These are phyloP conservation scores for Eupithecia pulchellata DNA, from an alignment of 2,888 invertebrate genomes.

Conservation along the genomic window DNA sequence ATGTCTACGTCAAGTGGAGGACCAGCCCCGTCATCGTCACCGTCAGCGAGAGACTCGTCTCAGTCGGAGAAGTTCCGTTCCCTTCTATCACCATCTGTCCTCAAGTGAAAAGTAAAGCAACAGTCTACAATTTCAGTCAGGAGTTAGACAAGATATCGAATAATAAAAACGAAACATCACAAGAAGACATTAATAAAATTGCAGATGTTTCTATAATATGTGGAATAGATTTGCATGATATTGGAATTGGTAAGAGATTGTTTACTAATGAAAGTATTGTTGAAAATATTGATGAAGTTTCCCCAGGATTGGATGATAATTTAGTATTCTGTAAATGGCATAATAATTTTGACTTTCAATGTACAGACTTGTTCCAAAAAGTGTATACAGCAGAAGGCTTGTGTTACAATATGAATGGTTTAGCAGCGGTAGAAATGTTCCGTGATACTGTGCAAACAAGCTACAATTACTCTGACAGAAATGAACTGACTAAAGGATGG, in stretches of 20 bases:
- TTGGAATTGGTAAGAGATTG: neutral
- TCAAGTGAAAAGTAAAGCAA: constrained; percentile 45
- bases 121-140: constrained; percentile 48
- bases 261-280: constrained; percentile 18
- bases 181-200: constrained; percentile 5
- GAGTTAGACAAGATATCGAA: constrained; percentile 8
- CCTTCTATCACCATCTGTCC: constrained; percentile 60
- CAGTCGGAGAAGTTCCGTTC: constrained; percentile 62
- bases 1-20: constrained; percentile 29
- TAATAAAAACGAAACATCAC: neutral
- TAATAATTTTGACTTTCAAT: neutral
- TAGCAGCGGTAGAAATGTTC: neutral
- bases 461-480: constrained; percentile 48
- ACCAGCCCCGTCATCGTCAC: constrained; percentile 31
- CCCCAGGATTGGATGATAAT: neutral
- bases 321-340: constrained; percentile 9
- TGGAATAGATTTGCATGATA: neutral
- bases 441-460: constrained; percentile 41
- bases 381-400: constrained; percentile 16
- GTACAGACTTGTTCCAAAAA: constrained; percentile 12
- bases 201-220: constrained; percentile 15
- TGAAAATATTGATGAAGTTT: constrained; percentile 10
- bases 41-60: constrained; percentile 51
- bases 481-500: constrained; percentile 46
- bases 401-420: constrained; percentile 6